These are phyloP conservation scores for Lutjanus erythropterus DNA, from an alignment of 2,113 vertebrate genomes.

Conservation along the genomic window DNA sequence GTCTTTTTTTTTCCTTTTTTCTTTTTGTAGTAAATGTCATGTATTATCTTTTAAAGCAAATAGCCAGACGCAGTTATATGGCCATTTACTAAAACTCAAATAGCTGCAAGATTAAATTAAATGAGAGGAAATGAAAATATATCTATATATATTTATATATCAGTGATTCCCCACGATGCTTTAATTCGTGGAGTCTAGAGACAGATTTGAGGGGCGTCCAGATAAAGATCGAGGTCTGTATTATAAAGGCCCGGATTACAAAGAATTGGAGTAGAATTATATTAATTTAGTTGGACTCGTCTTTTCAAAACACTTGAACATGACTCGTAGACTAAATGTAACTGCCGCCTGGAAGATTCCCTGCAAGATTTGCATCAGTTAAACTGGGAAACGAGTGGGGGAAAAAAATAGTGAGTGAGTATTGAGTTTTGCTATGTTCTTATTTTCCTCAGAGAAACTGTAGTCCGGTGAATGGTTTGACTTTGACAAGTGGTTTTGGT, in stretches of 20 bases:
- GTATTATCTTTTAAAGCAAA: slow-evolving; percentile 1
- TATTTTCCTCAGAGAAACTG: background rate
- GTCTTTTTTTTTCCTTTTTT: too few species aligned
- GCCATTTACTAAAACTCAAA: background rate
- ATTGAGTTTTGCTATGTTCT: background rate
- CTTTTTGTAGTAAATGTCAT: background rate
- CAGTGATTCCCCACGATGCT: background rate
- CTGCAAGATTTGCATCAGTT: background rate
- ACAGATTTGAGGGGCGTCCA: slow-evolving; percentile 17
- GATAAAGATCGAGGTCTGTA: background rate
- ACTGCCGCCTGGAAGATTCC: background rate
- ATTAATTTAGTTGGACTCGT: background rate
- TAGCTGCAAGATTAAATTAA: background rate
- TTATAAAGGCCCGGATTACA: background rate
- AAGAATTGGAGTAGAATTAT: background rate
- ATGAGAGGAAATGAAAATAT: background rate
- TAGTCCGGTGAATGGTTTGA: background rate
- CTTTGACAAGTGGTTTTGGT: too few species aligned
- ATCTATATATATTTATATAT: background rate
- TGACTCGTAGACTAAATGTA: slow-evolving; percentile 24
- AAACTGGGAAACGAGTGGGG: background rate
- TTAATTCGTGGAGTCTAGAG: background rate
- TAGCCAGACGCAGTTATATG: background rate
- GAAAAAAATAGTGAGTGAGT: background rate
- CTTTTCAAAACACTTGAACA: slow-evolving; percentile 25